Evolutionary conservation across 2,113 vertebrate genomes (phyloP), one percentile per base, ranked within the genome.

Genomic region (Rhinoderma darwinii): DNA sequence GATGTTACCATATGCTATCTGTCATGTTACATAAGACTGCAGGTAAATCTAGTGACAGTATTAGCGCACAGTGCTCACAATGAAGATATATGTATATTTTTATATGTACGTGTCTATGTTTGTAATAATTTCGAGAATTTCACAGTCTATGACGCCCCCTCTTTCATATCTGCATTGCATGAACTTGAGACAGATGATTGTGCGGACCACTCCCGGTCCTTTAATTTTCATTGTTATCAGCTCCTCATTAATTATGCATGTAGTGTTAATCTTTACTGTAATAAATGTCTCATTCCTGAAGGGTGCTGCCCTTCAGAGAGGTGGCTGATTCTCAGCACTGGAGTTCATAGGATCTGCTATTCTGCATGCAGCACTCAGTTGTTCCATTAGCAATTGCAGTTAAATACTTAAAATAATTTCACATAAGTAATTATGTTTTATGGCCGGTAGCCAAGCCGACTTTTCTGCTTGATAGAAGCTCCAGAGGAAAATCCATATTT

Each of bases 401-500:
- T 94, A 90, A 91, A 88, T 89, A 89, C 90, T 91, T 92, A 92
- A 93, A 93, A 91, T 77, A 89, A 88, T 54, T 86, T 92, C 88
- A 89, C 50, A 81, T 84, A 90, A 92, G 89, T 92, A 92, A 91
- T 92, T 92, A 91, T 27, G 78, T 85, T 91, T 91, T 90, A 66
- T 94, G 91, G 86, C 88, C 88, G 89, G 59, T 91, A 90, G 89
- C 90, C 91, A 92, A 90, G 86, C 47, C 88, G 90, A 91, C 79
- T 90, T 91, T 91, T 92, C 89, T 90, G 77, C 89, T 92, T 90
- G 88, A 87, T 90, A 9, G 22, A 91, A 90, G 90, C 91, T 91
- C 81, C 50, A 89, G 63, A 90, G 91, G 90, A 90, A 91, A 90
- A 86, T n/a, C 88, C 63, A 18, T 89, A 89, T 91, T 91, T 92